These are phyloP conservation scores for Drosophila anomalata DNA, from an alignment of 2,888 invertebrate genomes.

Conservation along the genomic window DNA sequence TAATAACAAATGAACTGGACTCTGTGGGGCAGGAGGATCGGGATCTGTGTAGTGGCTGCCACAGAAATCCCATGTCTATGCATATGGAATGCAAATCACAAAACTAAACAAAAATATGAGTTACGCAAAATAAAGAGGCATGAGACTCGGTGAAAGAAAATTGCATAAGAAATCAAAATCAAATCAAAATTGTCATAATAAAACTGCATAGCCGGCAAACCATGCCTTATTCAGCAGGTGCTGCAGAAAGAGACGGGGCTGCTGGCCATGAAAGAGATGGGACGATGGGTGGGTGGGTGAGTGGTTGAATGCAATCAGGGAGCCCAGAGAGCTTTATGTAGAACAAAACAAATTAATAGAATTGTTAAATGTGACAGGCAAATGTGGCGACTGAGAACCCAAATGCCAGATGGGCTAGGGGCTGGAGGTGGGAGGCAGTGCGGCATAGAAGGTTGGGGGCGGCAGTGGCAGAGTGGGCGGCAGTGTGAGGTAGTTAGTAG, in stretches of 20 bases:
- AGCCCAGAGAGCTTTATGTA: constrained; percentile 59
- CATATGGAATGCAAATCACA: constrained; percentile 54
- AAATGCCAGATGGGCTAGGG: neutral
- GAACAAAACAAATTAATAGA: constrained; percentile 78
- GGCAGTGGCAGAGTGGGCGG: constrained; percentile 4
- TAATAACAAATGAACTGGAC: constrained; percentile 27
- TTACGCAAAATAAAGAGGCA: constrained; percentile 30
- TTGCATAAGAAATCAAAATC: constrained; percentile 72
- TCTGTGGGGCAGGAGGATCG: neutral
- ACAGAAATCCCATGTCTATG: constrained; percentile 46
- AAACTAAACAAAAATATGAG: constrained; percentile 45
- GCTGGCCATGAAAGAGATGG: constrained; percentile 1
- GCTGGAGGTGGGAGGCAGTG: neutral
- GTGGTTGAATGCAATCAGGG: constrained; percentile 2
- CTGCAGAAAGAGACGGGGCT: neutral
- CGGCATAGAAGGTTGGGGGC: neutral
- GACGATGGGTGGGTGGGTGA: neutral
- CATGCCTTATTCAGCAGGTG: constrained; percentile 59
- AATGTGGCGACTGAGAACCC: constrained; percentile 52
- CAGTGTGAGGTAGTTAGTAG: constrained; percentile 13
- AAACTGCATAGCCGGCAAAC: constrained; percentile 59
- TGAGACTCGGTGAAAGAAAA: constrained; percentile 39
- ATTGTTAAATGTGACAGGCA: constrained; percentile 77
- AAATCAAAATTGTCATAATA: constrained; percentile 72
- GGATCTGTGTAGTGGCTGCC: neutral